Base-by-base conservation (phyloP, 2,113 vertebrate genomes). In the Rhinichthys klamathensis region DNA sequence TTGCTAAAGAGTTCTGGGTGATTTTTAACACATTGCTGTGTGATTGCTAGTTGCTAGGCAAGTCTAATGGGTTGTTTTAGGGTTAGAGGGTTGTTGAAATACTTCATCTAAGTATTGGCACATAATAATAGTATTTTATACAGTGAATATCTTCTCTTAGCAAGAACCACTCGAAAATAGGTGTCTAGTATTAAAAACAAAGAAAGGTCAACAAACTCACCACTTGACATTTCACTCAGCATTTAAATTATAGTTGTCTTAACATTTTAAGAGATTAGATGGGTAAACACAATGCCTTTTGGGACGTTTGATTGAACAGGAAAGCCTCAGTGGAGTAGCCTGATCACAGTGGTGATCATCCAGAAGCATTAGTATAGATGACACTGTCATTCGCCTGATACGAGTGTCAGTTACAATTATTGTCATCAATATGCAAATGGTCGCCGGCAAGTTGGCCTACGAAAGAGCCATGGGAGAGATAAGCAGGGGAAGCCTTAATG, bases 371-470 rank as follows among this genome's bases (percentile, higher is more conserved):
- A 79, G 44, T 51, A 35, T 56, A 25, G 63, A 6, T 67, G 35
- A 41, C 74, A 15, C 60, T 18, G 46, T 35, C 63, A 30, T 23
- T 54, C 30, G 41, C 30, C 44, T 67, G 49, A 32, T 69, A 38
- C 10, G 27, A 54, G 75, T 69, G 75, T 88, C 80, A 38, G 38
- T 85, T 88, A 65, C 65, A 67, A 83, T 80, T 85, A 51, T 61
- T 44, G 38, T 58, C 61, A 83, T 58, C 61, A 80, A 85, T 82
- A 76, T 75, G 84, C 82, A 87, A 80, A 87, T 80, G n/a, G 65
- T 21, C 23, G 0, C 15, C 15, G 15, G 56, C 32, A 61, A 56
- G 80, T 54, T 21, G 79, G 5, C 61, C 41, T 51, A 44, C 9
- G 7, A 23, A 11, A 81, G n/a, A 49, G 49, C 23, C n/a, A 4